phyloP scores from a whole-genome alignment of 2,113 vertebrate genomes.

The Circaetus cinerascens region DNA sequence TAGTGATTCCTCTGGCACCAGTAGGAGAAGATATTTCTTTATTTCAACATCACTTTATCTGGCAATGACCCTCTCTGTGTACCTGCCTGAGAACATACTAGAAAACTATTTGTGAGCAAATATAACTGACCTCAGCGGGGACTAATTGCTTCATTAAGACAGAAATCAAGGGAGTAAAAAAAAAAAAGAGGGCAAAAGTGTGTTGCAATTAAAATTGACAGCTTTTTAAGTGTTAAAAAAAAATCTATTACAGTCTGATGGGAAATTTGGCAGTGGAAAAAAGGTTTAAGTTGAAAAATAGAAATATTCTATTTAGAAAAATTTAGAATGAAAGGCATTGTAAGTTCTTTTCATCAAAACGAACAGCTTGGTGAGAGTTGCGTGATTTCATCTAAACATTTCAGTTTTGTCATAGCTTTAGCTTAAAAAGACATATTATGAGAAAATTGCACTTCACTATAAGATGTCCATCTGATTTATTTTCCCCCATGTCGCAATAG shows the following conservation, averaged over 20 bases:
- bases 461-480: not conserved
- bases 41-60: not conserved
- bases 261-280: not conserved
- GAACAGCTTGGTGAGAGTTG: conserved; percentile 12
- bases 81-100: not conserved
- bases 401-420: not conserved
- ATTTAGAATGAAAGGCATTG: not conserved
- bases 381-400: conserved; percentile 14
- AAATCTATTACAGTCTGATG: not conserved
- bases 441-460: not conserved
- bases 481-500: not conserved
- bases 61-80: not conserved
- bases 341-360: not conserved
- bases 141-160: conserved; percentile 7
- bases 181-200: not conserved
- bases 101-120: not conserved
- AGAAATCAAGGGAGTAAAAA: not conserved
- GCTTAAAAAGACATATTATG: not conserved
- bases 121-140: not conserved
- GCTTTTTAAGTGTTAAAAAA: not conserved
- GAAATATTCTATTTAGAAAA: not conserved
- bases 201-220: not conserved
- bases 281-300: not conserved
- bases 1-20: not conserved
- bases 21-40: not conserved